phyloP scores from a whole-genome alignment of 2,113 vertebrate genomes.

The Rattus rattus region DNA sequence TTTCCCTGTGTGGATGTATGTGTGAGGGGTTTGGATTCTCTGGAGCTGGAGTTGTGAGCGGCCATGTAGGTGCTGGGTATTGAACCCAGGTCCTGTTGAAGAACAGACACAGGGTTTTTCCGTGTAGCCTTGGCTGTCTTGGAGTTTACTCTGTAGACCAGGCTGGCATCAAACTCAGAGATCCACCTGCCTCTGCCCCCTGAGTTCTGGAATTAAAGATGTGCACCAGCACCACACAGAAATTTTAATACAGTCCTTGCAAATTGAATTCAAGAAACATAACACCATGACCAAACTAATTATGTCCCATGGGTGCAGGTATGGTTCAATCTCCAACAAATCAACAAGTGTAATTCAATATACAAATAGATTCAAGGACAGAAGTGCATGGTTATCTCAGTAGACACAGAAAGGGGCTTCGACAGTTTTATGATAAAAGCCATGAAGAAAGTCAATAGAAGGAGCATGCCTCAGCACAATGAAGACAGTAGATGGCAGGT shows the following conservation, averaged over 20 bases:
- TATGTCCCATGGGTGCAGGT: neutral
- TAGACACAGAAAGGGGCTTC: neutral
- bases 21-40: neutral
- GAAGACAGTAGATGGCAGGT: neutral
- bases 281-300: neutral
- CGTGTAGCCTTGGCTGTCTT: neutral
- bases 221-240: neutral
- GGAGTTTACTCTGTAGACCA: neutral
- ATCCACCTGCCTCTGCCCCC: neutral
- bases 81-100: neutral
- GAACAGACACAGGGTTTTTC: neutral
- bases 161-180: neutral
- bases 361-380: neutral
- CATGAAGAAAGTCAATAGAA: neutral
- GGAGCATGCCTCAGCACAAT: neutral
- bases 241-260: neutral
- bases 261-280: neutral
- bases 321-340: neutral
- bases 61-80: neutral
- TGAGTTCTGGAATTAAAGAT: neutral
- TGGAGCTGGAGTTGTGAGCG: neutral
- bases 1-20: neutral
- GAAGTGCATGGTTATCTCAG: neutral
- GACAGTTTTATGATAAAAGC: neutral
- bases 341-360: neutral